Evolutionary conservation across 2,888 invertebrate genomes (phyloP).

Genomic region (Yponomeuta sedellus): DNA sequence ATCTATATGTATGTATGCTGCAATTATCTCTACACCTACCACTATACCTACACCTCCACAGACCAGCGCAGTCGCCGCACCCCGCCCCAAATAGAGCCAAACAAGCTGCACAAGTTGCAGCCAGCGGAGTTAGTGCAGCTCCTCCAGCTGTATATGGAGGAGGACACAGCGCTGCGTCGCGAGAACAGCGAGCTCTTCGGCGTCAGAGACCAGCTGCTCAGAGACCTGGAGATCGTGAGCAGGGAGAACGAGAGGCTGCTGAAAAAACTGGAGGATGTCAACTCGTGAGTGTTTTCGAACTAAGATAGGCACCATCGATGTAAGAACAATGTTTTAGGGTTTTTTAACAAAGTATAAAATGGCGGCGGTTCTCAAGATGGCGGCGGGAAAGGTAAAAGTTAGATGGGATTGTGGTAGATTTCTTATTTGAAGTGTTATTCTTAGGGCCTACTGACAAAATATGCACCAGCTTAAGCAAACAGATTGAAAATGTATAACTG

Average conservation of each 20-base stretch:
- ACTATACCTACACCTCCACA: slow-evolving; percentile 23
- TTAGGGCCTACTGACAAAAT: too few relatives aligned
- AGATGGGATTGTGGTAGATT: too few relatives aligned
- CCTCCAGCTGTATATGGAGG: slow-evolving; percentile 89
- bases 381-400: neutral
- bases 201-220: slow-evolving; percentile 85
- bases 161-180: slow-evolving; percentile 84
- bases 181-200: slow-evolving; percentile 92
- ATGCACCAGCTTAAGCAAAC: too few relatives aligned
- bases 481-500: too few relatives aligned
- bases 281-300: slow-evolving; percentile 80
- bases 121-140: slow-evolving; percentile 88
- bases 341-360: neutral
- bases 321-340: neutral
- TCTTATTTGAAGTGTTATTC: too few relatives aligned
- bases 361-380: neutral
- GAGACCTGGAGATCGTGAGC: slow-evolving; percentile 93
- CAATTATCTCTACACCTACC: neutral
- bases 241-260: slow-evolving; percentile 92
- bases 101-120: slow-evolving; percentile 84
- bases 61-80: slow-evolving; percentile 54
- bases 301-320: neutral
- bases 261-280: slow-evolving; percentile 92
- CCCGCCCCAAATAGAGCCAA: slow-evolving; percentile 81
- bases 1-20: neutral